phyloP scores from a whole-genome alignment of 2,113 vertebrate genomes.

The Sisor rabdophorus region DNA sequence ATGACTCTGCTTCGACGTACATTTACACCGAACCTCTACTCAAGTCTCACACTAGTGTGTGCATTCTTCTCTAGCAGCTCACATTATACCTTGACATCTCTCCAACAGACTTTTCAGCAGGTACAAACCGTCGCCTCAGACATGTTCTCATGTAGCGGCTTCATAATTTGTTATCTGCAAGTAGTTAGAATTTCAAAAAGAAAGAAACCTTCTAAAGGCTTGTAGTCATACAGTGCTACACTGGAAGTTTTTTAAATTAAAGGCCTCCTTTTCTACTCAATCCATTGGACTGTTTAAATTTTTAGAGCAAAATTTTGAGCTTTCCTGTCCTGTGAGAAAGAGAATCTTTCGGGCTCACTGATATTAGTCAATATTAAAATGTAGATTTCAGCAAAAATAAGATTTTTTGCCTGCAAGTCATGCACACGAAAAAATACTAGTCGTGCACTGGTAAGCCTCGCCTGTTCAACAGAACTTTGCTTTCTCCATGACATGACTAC shows the following conservation, averaged over 20 bases:
- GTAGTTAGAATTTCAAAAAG: slow-evolving; percentile 46
- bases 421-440: not conserved
- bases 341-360: not conserved
- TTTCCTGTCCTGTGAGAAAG: not conserved
- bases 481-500: too few relatives aligned
- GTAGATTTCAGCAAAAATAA: not conserved
- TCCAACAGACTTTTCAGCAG: slow-evolving; percentile 16
- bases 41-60: slow-evolving; percentile 13
- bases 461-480: slow-evolving; percentile 18
- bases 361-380: slow-evolving; percentile 16
- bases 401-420: not conserved
- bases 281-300: slow-evolving; percentile 40
- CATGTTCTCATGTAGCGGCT: slow-evolving; percentile 43
- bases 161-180: slow-evolving; percentile 52
- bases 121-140: slow-evolving; percentile 41
- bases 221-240: slow-evolving; percentile 38
- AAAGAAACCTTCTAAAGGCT: slow-evolving; percentile 32
- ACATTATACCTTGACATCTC: slow-evolving; percentile 22
- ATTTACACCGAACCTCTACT: slow-evolving; percentile 10
- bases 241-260: slow-evolving; percentile 43
- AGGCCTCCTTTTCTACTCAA: slow-evolving; percentile 37
- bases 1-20: slow-evolving; percentile 2
- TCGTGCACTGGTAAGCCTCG: slow-evolving; percentile 5
- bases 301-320: not conserved
- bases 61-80: slow-evolving; percentile 16